Conservation (phyloP, 2,113 vertebrate genomes). For the Ochotona curzoniae region DNA sequence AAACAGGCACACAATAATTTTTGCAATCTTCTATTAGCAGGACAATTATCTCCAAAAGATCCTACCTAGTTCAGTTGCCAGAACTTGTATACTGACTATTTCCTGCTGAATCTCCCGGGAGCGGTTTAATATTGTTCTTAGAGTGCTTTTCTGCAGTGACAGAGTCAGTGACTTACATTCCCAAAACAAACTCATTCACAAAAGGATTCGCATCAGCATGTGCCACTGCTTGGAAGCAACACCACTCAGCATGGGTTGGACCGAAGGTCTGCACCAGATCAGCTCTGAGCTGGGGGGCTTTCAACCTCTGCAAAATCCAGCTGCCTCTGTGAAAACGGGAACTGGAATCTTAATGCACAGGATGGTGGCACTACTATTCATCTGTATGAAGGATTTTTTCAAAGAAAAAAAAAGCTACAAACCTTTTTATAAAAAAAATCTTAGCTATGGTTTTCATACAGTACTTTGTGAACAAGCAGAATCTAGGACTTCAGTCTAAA, state of each 20-base stretch:
- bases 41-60: slow-evolving; percentile 38
- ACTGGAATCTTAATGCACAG: neutral
- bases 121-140: slow-evolving; percentile 49
- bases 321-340: neutral
- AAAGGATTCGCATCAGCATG: slow-evolving; percentile 51
- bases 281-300: neutral
- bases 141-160: slow-evolving; percentile 51
- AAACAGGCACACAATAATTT: slow-evolving; percentile 39
- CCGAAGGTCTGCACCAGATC: neutral
- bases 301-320: neutral
- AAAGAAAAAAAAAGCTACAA: neutral
- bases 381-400: neutral
- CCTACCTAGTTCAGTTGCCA: slow-evolving; percentile 58
- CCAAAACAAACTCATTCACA: slow-evolving; percentile 53
- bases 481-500: slow-evolving; percentile 30
- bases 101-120: slow-evolving; percentile 16
- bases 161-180: slow-evolving; percentile 52
- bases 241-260: neutral
- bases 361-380: neutral
- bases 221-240: neutral
- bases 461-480: neutral
- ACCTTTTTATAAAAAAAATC: neutral
- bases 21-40: slow-evolving; percentile 9
- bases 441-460: slow-evolving; percentile 10
- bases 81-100: slow-evolving; percentile 64